Evolutionary conservation across 2,888 invertebrate genomes (phyloP).

Genomic region (Pecten maximus): DNA sequence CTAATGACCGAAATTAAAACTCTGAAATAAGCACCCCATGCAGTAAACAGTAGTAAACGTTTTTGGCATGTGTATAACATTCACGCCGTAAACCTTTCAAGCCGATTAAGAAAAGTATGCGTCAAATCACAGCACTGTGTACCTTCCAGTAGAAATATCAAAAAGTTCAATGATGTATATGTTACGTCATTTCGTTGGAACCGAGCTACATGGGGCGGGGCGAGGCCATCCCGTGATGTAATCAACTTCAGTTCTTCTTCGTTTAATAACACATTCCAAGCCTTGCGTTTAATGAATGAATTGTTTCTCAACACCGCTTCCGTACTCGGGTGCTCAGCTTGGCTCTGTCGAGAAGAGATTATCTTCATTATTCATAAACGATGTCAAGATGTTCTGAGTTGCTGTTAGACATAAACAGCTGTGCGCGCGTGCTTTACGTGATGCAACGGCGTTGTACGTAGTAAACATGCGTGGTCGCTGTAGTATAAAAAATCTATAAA

Average conservation of each 20-base stretch:
- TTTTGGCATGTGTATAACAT: background rate
- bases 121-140: background rate
- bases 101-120: background rate
- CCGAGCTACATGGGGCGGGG: background rate
- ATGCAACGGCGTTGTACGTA: background rate
- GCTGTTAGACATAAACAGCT: background rate
- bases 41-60: background rate
- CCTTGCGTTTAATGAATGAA: background rate
- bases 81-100: background rate
- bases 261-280: background rate
- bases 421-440: background rate
- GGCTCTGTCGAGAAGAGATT: background rate
- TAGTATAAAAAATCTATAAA: background rate
- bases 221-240: background rate
- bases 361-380: conserved; percentile 30
- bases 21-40: no score
- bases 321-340: background rate
- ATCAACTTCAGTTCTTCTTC: background rate
- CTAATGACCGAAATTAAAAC: no score
- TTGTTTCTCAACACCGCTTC: background rate
- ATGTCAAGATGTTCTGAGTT: conserved; percentile 14
- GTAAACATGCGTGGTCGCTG: background rate
- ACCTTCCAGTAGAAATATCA: background rate
- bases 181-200: background rate
- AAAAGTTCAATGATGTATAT: background rate